Conservation (phyloP, 2,888 invertebrate species). For the Chrysolina oricalcia region DNA sequence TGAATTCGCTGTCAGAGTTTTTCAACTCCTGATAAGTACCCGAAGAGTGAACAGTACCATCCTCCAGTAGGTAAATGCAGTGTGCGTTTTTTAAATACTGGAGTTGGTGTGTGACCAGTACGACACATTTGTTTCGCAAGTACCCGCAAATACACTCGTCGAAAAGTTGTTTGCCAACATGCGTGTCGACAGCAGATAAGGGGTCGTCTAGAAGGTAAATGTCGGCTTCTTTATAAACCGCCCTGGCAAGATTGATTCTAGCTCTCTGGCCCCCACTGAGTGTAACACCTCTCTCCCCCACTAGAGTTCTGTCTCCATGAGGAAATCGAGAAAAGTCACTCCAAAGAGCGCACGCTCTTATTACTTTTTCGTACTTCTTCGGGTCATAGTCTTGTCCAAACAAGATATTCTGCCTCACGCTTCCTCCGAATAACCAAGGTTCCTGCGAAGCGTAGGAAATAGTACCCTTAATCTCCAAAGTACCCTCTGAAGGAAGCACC, state of each 20-base stretch:
- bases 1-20: slow-evolving; percentile 83
- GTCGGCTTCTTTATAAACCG: slow-evolving; percentile 85
- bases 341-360: slow-evolving; percentile 81
- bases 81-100: slow-evolving; percentile 77
- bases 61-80: slow-evolving; percentile 75
- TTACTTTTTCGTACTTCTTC: slow-evolving; percentile 78
- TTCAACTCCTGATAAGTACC: slow-evolving; percentile 81
- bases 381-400: slow-evolving; percentile 86
- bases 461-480: slow-evolving; percentile 79
- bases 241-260: slow-evolving; percentile 88
- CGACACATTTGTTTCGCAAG: slow-evolving; percentile 79
- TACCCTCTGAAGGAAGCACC: slow-evolving; percentile 79
- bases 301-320: slow-evolving; percentile 85
- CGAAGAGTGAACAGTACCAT: slow-evolving; percentile 75
- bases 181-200: slow-evolving; percentile 90
- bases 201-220: slow-evolving; percentile 93
- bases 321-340: slow-evolving; percentile 83
- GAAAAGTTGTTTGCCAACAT: slow-evolving; percentile 90
- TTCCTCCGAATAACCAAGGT: slow-evolving; percentile 87
- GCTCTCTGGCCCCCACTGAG: slow-evolving; percentile 89
- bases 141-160: slow-evolving; percentile 82
- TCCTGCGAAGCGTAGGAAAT: slow-evolving; percentile 87
- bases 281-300: slow-evolving; percentile 83
- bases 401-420: slow-evolving; percentile 91
- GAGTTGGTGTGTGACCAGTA: slow-evolving; percentile 84